Conservation (phyloP, 1,140 invertebrate species). For the Euborellia annulipes region DNA sequence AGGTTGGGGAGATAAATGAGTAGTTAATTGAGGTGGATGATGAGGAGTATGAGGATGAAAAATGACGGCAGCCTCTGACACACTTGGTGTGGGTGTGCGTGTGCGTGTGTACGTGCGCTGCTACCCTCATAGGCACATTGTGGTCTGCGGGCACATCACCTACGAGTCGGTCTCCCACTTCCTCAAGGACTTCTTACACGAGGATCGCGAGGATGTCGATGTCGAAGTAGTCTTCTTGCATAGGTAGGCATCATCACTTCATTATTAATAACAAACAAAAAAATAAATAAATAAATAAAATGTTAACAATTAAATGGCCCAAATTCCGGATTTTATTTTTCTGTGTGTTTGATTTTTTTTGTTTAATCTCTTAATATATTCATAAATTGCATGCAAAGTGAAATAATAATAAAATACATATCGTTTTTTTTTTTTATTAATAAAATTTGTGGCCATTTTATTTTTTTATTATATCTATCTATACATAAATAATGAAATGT, state of each 20-base stretch:
- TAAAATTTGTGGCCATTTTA: background rate
- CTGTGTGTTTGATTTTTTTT: too few relatives aligned
- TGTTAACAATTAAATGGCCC: background rate
- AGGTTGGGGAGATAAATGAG: too few relatives aligned
- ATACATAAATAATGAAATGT: too few relatives aligned
- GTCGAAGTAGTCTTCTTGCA: conserved; percentile 99
- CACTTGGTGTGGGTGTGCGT: background rate
- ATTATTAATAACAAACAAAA: too few relatives aligned
- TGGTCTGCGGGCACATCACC: conserved; percentile 99
- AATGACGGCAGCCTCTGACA: too few relatives aligned
- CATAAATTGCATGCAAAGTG: too few relatives aligned
- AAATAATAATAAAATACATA: too few relatives aligned
- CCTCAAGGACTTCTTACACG: conserved; percentile 99
- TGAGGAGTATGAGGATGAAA: too few relatives aligned
- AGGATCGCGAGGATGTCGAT: conserved; percentile 99
- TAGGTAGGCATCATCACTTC: conserved; percentile 51
- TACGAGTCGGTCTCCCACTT: conserved; percentile 99
- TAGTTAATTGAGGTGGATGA: too few relatives aligned
- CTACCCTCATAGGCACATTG: conserved; percentile 87
- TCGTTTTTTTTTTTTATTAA: conserved; percentile 13
- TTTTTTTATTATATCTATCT: too few relatives aligned
- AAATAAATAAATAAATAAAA: too few relatives aligned
- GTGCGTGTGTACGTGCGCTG: conserved; percentile 12
- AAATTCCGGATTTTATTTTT: conserved; percentile 10
- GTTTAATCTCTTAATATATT: too few relatives aligned